Evolutionary conservation across 2,797 vertebrate genomes (phyloP).

Genomic region (Schizopygopsis pylzovi): DNA sequence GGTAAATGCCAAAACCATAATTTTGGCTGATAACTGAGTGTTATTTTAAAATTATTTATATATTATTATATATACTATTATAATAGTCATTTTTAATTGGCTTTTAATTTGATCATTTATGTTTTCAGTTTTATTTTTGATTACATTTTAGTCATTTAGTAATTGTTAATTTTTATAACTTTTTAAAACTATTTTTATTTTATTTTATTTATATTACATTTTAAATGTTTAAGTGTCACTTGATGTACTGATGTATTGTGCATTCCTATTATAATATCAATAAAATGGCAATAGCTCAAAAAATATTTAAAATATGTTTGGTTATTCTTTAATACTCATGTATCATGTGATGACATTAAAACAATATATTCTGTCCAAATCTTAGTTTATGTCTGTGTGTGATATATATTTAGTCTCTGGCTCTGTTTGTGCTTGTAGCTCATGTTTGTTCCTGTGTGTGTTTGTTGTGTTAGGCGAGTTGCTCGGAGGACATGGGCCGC

Average conservation of each 20-base stretch:
- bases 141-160: not conserved
- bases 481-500: slow-evolving; percentile 92
- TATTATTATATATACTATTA: not conserved
- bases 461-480: slow-evolving; percentile 81
- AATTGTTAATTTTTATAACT: not conserved
- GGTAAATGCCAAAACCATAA: not conserved
- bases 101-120: not conserved
- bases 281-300: not conserved
- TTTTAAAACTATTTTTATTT: not conserved
- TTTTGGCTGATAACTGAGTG: not conserved
- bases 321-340: not conserved
- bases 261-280: not conserved
- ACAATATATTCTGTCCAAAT: not conserved
- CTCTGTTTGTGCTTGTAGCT: slow-evolving; percentile 3
- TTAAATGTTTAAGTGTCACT: not conserved
- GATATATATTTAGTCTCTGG: not conserved
- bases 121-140: not conserved
- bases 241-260: not conserved
- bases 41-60: not conserved
- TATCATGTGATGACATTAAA: not conserved
- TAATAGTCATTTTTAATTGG: not conserved
- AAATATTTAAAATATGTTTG: not conserved
- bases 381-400: not conserved
- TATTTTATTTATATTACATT: not conserved
- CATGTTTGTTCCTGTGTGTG: slow-evolving; percentile 15